These are phyloP conservation scores for Cotesia congregata DNA, from an alignment of 2,888 invertebrate species.

Conservation along the genomic window DNA sequence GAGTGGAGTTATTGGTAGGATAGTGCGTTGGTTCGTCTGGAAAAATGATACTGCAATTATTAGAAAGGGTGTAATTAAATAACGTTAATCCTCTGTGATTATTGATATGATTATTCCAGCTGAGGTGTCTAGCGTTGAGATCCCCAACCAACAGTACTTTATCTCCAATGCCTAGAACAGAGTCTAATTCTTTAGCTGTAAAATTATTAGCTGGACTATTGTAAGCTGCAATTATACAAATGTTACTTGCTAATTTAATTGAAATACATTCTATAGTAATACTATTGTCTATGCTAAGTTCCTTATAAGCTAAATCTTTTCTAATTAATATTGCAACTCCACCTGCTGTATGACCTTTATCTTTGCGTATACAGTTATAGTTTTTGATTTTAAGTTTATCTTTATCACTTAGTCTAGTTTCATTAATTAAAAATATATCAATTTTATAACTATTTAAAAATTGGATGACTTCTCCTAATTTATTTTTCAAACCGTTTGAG, in stretches of 20 bases:
- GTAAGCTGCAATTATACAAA: slow-evolving; percentile 43
- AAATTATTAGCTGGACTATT: slow-evolving; percentile 41
- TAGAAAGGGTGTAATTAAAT: slow-evolving; percentile 31
- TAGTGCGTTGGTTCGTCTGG: slow-evolving; percentile 45
- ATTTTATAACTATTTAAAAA: slow-evolving; percentile 40
- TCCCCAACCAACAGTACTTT: slow-evolving; percentile 47
- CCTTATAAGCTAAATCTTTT: slow-evolving; percentile 38
- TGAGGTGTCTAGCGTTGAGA: slow-evolving; percentile 45
- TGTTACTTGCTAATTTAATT: slow-evolving; percentile 41
- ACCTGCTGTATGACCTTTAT: slow-evolving; percentile 40
- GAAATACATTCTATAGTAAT: slow-evolving; percentile 41
- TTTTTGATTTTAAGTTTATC: slow-evolving; percentile 48
- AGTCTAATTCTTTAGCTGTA: slow-evolving; percentile 39
- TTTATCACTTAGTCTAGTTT: slow-evolving; percentile 43
- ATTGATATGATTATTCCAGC: slow-evolving; percentile 40
- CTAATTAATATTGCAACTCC: slow-evolving; percentile 45
- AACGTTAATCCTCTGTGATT: slow-evolving; percentile 41
- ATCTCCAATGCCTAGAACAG: slow-evolving; percentile 38
- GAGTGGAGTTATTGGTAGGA: slow-evolving; percentile 41
- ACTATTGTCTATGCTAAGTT: slow-evolving; percentile 31
- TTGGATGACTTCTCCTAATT: slow-evolving; percentile 42
- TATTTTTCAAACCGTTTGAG: slow-evolving; percentile 47
- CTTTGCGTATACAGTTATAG: slow-evolving; percentile 46
- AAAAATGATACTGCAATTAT: slow-evolving; percentile 37
- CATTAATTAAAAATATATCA: slow-evolving; percentile 45